Conservation (phyloP, 2,113 vertebrate genomes). For the Probosciger aterrimus region DNA sequence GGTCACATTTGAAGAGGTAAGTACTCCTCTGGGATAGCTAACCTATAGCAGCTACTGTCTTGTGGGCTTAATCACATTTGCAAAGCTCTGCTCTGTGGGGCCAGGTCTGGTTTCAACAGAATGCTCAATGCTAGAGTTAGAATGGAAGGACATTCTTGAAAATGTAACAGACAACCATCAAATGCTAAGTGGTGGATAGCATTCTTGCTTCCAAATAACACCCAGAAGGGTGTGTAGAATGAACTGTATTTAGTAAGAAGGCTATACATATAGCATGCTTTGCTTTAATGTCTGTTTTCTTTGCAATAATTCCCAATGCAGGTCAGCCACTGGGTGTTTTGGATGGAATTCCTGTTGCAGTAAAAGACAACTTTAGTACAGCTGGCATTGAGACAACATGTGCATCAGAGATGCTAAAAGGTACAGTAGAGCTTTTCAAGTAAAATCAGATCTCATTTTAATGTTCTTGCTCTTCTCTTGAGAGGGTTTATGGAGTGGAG, state of each 20-base stretch:
- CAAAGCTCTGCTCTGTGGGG: background rate
- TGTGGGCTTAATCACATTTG: background rate
- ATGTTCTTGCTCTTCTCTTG: background rate
- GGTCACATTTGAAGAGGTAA: background rate
- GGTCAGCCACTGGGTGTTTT: conserved; percentile 82
- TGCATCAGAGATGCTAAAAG: conserved; percentile 93
- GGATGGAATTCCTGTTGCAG: conserved; percentile 92
- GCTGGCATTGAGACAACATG: conserved; percentile 89
- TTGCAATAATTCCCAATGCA: conserved; percentile 54
- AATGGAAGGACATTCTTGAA: background rate
- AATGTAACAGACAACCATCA: background rate
- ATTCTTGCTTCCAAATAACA: background rate
- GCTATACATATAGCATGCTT: background rate
- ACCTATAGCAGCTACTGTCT: background rate
- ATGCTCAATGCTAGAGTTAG: background rate
- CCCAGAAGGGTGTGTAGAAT: background rate
- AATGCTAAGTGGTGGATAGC: background rate
- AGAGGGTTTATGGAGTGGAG: background rate
- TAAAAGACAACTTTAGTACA: conserved; percentile 97
- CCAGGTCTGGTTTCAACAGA: background rate
- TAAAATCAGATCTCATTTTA: background rate
- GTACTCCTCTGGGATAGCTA: background rate
- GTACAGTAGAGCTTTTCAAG: conserved; percentile 63
- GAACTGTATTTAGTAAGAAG: background rate
- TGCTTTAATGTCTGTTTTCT: background rate